A percentile compares a stretch with the other conserved stretches of the same genome.
Conservation (phyloP, 1,140 invertebrate genomes). For the Drosophila truncata region DNA sequence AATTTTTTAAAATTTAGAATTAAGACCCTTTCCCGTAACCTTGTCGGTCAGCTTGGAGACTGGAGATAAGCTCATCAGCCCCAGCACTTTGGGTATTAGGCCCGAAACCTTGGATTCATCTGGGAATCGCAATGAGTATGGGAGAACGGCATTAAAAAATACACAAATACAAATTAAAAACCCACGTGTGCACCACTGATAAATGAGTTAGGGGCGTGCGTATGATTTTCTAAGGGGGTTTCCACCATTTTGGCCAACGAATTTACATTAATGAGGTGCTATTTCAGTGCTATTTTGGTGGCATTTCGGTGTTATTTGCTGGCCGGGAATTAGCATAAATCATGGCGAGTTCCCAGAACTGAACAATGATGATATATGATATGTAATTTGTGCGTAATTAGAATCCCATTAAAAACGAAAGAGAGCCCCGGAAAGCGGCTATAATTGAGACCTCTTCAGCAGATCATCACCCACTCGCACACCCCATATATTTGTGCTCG, state of each 20-base stretch:
- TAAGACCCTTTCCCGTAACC: constrained; percentile 30
- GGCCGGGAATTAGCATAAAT: constrained; percentile 51
- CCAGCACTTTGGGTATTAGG: constrained; percentile 27
- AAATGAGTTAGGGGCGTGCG: constrained; percentile 39
- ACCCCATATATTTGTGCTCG: constrained; percentile 37
- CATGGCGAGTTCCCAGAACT: constrained; percentile 33
- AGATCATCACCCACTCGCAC: constrained; percentile 42
- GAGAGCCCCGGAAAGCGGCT: constrained; percentile 15
- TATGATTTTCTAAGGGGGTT: constrained; percentile 5
- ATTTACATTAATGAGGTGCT: constrained; percentile 46
- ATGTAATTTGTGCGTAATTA: constrained; percentile 49
- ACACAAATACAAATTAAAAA: not conserved
- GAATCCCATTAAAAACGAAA: constrained; percentile 27
- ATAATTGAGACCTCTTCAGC: constrained; percentile 72
- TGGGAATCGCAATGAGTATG: constrained; percentile 33
- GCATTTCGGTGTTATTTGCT: constrained; percentile 2
- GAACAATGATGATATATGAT: constrained; percentile 46
- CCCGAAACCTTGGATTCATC: constrained; percentile 4
- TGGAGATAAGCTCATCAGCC: constrained; percentile 52
- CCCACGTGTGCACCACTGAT: constrained; percentile 47
- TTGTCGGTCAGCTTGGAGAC: constrained; percentile 31
- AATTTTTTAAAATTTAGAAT: constrained; percentile 17
- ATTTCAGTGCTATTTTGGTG: constrained; percentile 20
- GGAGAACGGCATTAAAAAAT: constrained; percentile 7
- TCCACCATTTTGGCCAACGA: constrained; percentile 17